Base-by-base conservation (phyloP, 2,888 invertebrate species). In the Folsomia candida region DNA sequence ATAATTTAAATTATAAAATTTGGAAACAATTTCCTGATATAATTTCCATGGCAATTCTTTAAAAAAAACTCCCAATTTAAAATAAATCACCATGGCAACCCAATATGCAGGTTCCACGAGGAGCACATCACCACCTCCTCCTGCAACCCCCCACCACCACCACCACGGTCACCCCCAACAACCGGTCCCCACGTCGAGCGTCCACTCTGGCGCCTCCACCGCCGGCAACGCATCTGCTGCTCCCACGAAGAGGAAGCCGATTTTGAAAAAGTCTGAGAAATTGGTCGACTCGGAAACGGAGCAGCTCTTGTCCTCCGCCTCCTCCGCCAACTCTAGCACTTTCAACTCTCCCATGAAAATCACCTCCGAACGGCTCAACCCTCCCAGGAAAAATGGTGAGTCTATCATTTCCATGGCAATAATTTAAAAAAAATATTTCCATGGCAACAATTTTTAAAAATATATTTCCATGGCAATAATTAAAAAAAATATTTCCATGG, bases 261-360 rank as follows among this genome's bases (percentile, higher is more conserved):
- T 76, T 29, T 64, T 76, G 22, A 76, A 76, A 68, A 76, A 75
- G 59, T 71, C 73, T 58, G 76, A 75, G 63, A 65, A 74, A 65
- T 71, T 81, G 76, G 73, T 77, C 68, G 91, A 91, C 83, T 89
- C 89, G 69, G 91, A 91, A 83, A 90, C 89, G 80, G 91, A 91
- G 84, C 87, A 90, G 76, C 57, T 68, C 1, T 37, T 37, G 37
- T 37, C 37, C 4, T 37, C 37, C 37, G 37, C 6, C 4, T 37
- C 37, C 4, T 37, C 37, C 37, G 37, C 6, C 4, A 37, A 37
- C 14, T 37, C 37, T 37, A 9, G 6, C 37, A 37, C 37, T 37
- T 37, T 37, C 14, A 37, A 37, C 14, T 37, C 37, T 4, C 37
- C n/a, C n/a, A n/a, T n/a, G n/a, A n/a, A n/a, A n/a, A n/a, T n/a